Conservation (phyloP, 2,888 invertebrate genomes). For the Labia minor region DNA sequence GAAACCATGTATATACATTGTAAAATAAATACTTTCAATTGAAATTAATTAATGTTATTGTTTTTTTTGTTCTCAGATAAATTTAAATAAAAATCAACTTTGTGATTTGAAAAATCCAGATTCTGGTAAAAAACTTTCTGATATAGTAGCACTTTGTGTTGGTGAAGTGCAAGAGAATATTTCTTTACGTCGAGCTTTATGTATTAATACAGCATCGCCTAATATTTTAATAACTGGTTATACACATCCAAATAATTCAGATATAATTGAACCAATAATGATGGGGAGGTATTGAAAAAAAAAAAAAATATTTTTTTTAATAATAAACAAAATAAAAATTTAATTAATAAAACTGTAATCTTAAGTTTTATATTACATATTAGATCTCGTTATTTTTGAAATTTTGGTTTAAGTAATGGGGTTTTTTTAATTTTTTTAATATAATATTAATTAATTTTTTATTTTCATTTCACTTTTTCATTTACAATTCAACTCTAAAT, state of each 20-base stretch:
- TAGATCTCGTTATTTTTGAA: too few relatives aligned
- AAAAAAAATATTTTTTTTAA: too few relatives aligned
- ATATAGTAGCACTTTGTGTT: slow-evolving; percentile 73
- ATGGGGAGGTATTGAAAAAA: not conserved
- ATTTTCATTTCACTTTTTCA: too few relatives aligned
- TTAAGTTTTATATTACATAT: too few relatives aligned
- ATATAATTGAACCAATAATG: slow-evolving; percentile 42
- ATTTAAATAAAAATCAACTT: slow-evolving; percentile 55
- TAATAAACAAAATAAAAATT: too few relatives aligned
- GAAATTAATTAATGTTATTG: not conserved
- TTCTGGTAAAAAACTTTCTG: slow-evolving; percentile 58
- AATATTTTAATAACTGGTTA: slow-evolving; percentile 53
- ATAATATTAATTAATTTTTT: too few relatives aligned
- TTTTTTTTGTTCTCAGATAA: slow-evolving; percentile 38
- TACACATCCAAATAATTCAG: slow-evolving; percentile 63
- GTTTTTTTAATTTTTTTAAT: too few relatives aligned
- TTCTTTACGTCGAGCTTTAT: slow-evolving; percentile 61
- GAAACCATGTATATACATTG: not conserved
- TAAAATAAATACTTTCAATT: not conserved
- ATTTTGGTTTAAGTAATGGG: too few relatives aligned
- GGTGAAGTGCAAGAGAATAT: slow-evolving; percentile 89
- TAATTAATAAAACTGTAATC: too few relatives aligned
- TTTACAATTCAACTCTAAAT: too few relatives aligned
- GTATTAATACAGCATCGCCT: slow-evolving; percentile 49
- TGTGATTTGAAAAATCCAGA: slow-evolving; percentile 49